Base-by-base conservation (phyloP, 2,797 vertebrate species). In the Tympanoctomys barrerae region DNA sequence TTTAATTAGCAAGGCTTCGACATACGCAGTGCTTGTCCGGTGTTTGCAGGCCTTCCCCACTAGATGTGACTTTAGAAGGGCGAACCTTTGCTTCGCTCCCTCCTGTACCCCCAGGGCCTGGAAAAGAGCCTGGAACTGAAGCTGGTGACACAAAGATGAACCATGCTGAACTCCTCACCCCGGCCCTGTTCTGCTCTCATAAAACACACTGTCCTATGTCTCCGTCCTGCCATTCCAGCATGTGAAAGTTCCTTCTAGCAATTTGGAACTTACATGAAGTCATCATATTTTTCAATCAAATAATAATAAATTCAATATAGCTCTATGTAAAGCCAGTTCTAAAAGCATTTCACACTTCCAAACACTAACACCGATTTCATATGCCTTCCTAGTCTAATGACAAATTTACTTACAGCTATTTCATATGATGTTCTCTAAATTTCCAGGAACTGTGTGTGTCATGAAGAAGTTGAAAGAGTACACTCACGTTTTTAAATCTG, bases 401-500 rank as follows among this genome's bases (percentile, higher is more conserved):
- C 12, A 88, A 59, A 81, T 71, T 88, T 95, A 89, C 81, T 90
- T 26, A 59, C 18, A 87, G 13, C 6, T 66, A 39, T 87, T 94
- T 90, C 52, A 87, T 79, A 68, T 36, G 3, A 54, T 54, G 33
- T 79, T 88, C 79, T 79, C 33, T 86, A 89, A 88, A 88, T 84
- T 68, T 85, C 89, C 0, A 94, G 22, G 26, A 80, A 84, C 54
- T 94, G 70, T 80, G 16, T 75, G 87, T 85, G 64, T 88, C n/a
- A 71, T 52, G 49, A 86, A 94, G 70, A 97, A 93, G 87, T 80
- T 97, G 21, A 97, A 97, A 98, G 89, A n/a, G 89, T 64, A 92
- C 71, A 97, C 90, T 9, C 97, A 98, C 91, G 98, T 97, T 98
- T 98, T 87, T 95, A 64, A 96, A 94, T 94, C 96, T 97, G 89